Evolutionary conservation across 1,140 invertebrate genomes (phyloP).

Genomic region (Antheraea mylitta): DNA sequence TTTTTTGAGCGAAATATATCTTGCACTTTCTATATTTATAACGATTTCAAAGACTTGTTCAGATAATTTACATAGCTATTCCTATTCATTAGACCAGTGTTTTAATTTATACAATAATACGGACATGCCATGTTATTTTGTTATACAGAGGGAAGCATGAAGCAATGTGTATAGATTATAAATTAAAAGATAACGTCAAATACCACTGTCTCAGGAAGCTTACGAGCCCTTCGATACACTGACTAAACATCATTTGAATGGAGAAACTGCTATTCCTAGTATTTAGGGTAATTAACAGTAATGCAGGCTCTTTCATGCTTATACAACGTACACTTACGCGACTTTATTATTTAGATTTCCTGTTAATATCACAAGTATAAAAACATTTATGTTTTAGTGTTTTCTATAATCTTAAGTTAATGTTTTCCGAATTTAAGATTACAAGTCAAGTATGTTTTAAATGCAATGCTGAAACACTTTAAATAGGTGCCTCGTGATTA

Average conservation of each 20-base stretch:
- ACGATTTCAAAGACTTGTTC: neutral
- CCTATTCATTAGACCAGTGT: constrained; percentile 10
- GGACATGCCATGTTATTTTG: constrained; percentile 52
- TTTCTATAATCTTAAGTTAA: no score
- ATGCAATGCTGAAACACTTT: no score
- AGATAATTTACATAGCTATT: neutral
- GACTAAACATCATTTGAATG: constrained; percentile 10
- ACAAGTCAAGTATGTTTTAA: no score
- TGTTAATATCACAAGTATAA: no score
- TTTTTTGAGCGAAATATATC: no score
- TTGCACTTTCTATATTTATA: neutral
- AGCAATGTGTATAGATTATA: constrained; percentile 64
- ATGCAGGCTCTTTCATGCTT: neutral
- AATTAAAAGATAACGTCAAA: constrained; percentile 66
- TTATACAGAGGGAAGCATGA: constrained; percentile 58
- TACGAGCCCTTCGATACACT: constrained; percentile 41
- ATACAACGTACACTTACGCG: neutral
- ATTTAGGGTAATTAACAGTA: neutral
- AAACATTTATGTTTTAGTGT: no score
- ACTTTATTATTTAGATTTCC: neutral
- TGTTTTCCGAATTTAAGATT: no score
- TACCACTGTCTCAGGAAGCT: constrained; percentile 61
- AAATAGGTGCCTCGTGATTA: no score
- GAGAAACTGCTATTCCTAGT: neutral
- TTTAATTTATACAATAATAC: constrained; percentile 34